Conservation (phyloP, 2,888 invertebrate genomes). For the Zygothrica quintamaculata region DNA sequence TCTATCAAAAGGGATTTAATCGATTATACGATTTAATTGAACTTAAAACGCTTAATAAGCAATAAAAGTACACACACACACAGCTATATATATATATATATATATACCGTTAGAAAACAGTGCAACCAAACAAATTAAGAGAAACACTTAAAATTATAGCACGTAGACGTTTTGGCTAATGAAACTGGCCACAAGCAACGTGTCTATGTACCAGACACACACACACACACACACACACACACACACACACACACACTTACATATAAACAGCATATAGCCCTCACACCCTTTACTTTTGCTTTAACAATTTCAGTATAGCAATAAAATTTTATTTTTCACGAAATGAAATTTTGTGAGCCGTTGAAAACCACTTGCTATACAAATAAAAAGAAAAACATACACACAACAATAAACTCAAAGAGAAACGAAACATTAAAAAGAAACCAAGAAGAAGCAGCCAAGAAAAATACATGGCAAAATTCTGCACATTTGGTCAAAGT, state of each 20-base stretch:
- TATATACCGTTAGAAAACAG: neutral
- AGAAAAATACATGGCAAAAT: neutral
- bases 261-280: neutral
- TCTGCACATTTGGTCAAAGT: slow-evolving; percentile 43
- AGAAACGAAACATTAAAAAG: slow-evolving; percentile 4
- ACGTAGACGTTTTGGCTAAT: slow-evolving; percentile 71
- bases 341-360: slow-evolving; percentile 75
- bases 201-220: neutral
- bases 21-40: slow-evolving; percentile 79
- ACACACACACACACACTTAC: neutral
- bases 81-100: slow-evolving; percentile 6
- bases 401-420: slow-evolving; percentile 23
- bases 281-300: slow-evolving; percentile 1
- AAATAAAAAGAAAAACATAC: slow-evolving; percentile 26
- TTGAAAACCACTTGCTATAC: slow-evolving; percentile 67
- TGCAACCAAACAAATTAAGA: slow-evolving; percentile 70
- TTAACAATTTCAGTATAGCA: slow-evolving; percentile 57
- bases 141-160: slow-evolving; percentile 76
- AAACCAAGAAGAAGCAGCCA: too few relatives aligned
- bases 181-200: slow-evolving; percentile 50
- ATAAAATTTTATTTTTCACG: slow-evolving; percentile 74
- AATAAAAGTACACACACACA: slow-evolving; percentile 61
- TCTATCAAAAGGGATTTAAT: slow-evolving; percentile 62
- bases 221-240: neutral
- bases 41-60: slow-evolving; percentile 78